Base-by-base conservation (phyloP, 1,140 invertebrate genomes). In the Neuroterus valhalla region DNA sequence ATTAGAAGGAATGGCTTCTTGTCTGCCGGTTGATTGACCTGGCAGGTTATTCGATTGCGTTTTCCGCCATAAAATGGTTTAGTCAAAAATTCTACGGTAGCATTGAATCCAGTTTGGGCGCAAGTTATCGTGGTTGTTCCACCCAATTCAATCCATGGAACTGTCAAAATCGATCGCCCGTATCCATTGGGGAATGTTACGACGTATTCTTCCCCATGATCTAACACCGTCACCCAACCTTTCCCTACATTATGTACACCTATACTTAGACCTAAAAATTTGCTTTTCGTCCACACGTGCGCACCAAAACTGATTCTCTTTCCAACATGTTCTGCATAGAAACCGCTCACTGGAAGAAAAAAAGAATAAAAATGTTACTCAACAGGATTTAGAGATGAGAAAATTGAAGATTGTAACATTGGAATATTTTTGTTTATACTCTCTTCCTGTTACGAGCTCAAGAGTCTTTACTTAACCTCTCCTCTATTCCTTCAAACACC, bases 61-160 rank as follows among this genome's bases (percentile, higher is more conserved):
- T 98, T 98, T 38, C 98, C 97, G 19, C 97, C 97, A 89, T 99
- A 99, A 90, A 99, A 98, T 14, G 98, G 98, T 92, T 99, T 99
- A 10, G 97, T 99, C 68, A 97, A 91, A 90, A 99, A 99, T 88
- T 98, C 96, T 17, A 99, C 92, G 80, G 94, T 94, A 21, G 97
- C 96, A 83, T 93, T 92, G 86, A 97, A 98, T 50, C 96, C 97
- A 3, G 96, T 98, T 87, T 98, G 96, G 19, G 93, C 92, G 88
- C 97, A 99, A 67, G 93, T 94, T 75, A 99, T 97, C 19, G 92
- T 93, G 1, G 98, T 95, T 3, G 93, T 94, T 66, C 98, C 98
- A 52, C 98, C 98, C 12, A 99, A 90, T 90, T 99, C 98, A 84
- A 99, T 97, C 98, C 98, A 99, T 2, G 98, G 98, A 55, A 98